Evolutionary conservation across 2,797 vertebrate genomes (phyloP), one percentile per base, ranked within the genome.

Genomic region (Myripristis murdjan): DNA sequence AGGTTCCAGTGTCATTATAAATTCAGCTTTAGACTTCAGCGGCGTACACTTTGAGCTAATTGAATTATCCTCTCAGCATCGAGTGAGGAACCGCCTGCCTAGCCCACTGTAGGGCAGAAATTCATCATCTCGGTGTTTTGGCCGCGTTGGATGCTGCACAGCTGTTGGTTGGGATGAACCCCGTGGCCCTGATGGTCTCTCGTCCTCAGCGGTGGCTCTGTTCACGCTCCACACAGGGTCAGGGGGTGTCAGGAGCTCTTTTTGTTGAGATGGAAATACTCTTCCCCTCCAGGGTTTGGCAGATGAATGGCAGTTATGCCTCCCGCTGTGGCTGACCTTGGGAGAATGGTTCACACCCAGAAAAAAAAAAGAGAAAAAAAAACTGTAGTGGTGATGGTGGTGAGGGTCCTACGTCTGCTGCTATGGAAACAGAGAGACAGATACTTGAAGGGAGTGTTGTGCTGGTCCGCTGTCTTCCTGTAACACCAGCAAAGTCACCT

Each of bases 231-330:
- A 75, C 16, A 2, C 49, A 70, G 74, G 82, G 81, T 90, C 81
- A 81, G 0, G 22, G 14, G 67, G 57, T 82, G 77, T 91, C 94
- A 95, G 88, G 93, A 88, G 79, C 83, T 94, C 85, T 93, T 95
- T 78, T 93, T 87, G 73, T 94, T 86, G 62, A 94, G 95, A 84
- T 95, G 90, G 87, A 97, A 97, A 82, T 94, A 95, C 84, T 60
- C 68, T 31, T 90, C 87, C 47, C 95, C 93, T 87, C 84, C 92
- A 74, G 95, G 95, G 78, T 95, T 94, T 59, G 52, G 77, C 70
- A 12, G 93, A 95, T 5, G 95, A 96, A 82, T 95, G 91, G 28
- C 86, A 82, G 79, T 70, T 92, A 82, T 91, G 95, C 85, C 87
- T 94, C 83, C 81, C 91, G 64, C 64, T 67, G 72, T 87, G 93